Evolutionary conservation across 2,113 vertebrate genomes (phyloP).

Genomic region (Azemiops feae): DNA sequence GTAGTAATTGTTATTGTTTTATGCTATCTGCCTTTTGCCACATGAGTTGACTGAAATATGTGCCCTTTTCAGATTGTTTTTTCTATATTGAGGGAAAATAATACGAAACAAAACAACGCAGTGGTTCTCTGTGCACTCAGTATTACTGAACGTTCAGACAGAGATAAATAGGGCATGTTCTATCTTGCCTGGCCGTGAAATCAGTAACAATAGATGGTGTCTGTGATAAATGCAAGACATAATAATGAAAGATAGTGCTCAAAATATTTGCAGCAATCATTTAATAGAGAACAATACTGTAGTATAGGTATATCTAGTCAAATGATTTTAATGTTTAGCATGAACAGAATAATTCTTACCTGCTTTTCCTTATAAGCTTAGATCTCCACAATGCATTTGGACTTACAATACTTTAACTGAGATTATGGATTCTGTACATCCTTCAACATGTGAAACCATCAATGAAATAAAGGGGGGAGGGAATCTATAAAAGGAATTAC

Average conservation of each 20-base stretch:
- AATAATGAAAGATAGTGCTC: slow-evolving; percentile 4
- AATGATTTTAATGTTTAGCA: not conserved
- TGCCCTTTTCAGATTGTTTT: slow-evolving; percentile 44
- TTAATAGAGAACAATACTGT: slow-evolving; percentile 15
- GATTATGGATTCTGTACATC: not conserved
- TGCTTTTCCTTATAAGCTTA: not conserved
- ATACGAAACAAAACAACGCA: slow-evolving; percentile 47
- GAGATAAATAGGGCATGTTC: slow-evolving; percentile 69
- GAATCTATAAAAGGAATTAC: not conserved
- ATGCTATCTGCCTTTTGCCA: slow-evolving; percentile 56
- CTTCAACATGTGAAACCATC: not conserved
- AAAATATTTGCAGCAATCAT: slow-evolving; percentile 1
- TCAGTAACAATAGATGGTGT: slow-evolving; percentile 61
- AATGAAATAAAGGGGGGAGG: not conserved
- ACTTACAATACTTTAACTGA: not conserved
- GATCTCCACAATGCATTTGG: not conserved
- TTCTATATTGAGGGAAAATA: slow-evolving; percentile 58
- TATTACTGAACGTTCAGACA: slow-evolving; percentile 70
- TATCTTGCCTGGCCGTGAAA: slow-evolving; percentile 60
- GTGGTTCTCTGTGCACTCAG: slow-evolving; percentile 67
- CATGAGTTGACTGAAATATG: slow-evolving; percentile 55
- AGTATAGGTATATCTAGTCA: not conserved
- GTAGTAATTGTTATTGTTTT: slow-evolving; percentile 59
- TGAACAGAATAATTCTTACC: not conserved
- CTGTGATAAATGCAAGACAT: slow-evolving; percentile 55